Percentiles rank a stretch among this genome's conserved stretches.
phyloP scores from a whole-genome alignment of 2,113 vertebrate genomes.

The Neoarius graeffei region DNA sequence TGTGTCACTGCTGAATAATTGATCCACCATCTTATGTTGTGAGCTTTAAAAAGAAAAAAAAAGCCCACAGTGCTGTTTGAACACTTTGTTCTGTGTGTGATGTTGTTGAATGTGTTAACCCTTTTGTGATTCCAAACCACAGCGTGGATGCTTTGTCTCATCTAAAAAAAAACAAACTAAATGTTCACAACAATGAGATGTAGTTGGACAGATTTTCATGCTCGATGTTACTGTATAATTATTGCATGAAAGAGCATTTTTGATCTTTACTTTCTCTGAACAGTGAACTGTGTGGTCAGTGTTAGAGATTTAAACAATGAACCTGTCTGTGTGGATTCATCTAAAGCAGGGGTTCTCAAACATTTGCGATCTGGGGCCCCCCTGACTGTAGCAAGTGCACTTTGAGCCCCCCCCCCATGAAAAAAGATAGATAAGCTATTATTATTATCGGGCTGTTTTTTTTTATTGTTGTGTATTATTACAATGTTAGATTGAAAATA shows the following conservation, averaged over 20 bases:
- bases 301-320: not conserved
- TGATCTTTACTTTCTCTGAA: not conserved
- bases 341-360: too few relatives aligned
- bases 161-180: not conserved
- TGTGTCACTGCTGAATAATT: conserved; percentile 75
- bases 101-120: conserved; percentile 24
- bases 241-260: not conserved
- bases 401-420: too few relatives aligned
- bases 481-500: too few relatives aligned
- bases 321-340: not conserved
- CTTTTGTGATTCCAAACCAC: conserved; percentile 12
- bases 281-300: not conserved
- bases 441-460: too few relatives aligned
- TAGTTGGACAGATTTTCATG: not conserved
- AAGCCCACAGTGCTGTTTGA: conserved; percentile 8
- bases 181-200: not conserved
- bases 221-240: not conserved
- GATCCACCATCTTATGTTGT: conserved; percentile 58
- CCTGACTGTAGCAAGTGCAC: too few relatives aligned
- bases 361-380: too few relatives aligned
- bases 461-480: too few relatives aligned
- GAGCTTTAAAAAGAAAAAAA: conserved; percentile 54
- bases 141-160: not conserved
- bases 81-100: conserved; percentile 19
- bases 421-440: too few relatives aligned